Evolutionary conservation across 2,888 invertebrate species (phyloP).

Genomic region (Synergus laeviventris): DNA sequence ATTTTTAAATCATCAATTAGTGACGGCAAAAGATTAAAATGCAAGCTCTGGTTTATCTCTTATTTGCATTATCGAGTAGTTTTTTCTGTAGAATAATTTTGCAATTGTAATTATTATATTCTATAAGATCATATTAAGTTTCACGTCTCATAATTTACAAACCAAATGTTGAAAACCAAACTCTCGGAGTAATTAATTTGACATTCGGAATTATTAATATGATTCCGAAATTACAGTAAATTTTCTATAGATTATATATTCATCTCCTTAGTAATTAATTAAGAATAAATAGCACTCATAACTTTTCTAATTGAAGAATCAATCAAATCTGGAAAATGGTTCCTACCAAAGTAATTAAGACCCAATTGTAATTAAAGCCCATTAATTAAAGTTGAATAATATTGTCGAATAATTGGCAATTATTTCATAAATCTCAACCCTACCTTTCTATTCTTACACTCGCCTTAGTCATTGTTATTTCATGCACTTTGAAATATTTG

Average conservation of each 20-base stretch:
- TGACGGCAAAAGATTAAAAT: no score
- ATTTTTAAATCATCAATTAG: no score
- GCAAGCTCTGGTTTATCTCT: no score
- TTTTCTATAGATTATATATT: constrained; percentile 13
- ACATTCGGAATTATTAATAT: background rate
- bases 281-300: constrained; percentile 18
- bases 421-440: background rate
- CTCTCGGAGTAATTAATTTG: background rate
- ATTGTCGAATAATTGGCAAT: constrained; percentile 15
- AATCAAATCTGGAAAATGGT: constrained; percentile 13
- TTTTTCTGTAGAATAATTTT: no score
- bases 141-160: background rate
- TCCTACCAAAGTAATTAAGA: constrained; percentile 28
- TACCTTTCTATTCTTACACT: background rate
- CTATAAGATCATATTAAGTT: background rate
- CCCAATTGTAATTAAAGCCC: background rate
- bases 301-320: constrained; percentile 37
- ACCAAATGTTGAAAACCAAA: background rate
- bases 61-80: no score
- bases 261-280: constrained; percentile 8
- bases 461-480: background rate
- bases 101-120: background rate
- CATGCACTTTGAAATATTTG: background rate
- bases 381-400: constrained; percentile 28
- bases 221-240: background rate